These are phyloP conservation scores for Malurus leucopterus DNA, from an alignment of 2,797 vertebrate species.

Conservation along the genomic window DNA sequence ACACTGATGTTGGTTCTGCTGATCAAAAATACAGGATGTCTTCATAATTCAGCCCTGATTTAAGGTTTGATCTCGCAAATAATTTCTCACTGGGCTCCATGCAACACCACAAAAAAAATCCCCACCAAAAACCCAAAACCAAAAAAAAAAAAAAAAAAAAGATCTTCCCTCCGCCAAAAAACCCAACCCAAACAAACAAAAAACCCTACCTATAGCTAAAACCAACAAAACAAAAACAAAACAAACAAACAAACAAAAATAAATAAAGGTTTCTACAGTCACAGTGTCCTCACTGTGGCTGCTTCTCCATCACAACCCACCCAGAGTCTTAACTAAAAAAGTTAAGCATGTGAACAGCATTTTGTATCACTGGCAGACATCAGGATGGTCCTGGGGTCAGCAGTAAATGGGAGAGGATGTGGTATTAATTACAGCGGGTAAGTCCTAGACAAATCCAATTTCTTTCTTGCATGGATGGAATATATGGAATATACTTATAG, in stretches of 20 bases:
- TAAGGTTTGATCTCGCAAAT: neutral
- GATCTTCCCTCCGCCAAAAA: fast-evolving
- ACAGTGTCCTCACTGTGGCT: neutral
- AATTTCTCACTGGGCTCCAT: neutral
- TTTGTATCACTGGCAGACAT: neutral
- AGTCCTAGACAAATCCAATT: conserved; percentile 32
- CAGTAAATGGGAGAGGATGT: neutral
- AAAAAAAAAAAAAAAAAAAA: neutral
- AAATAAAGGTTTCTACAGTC: neutral
- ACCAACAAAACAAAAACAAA: neutral
- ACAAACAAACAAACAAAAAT: neutral
- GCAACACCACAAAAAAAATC: neutral
- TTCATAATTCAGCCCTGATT: neutral
- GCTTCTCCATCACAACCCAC: neutral
- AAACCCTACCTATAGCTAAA: neutral
- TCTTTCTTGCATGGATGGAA: conserved; percentile 9
- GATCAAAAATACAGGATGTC: neutral
- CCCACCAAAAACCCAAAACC: fast-evolving
- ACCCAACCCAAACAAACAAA: neutral
- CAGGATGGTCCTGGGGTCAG: neutral
- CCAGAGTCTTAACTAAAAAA: neutral
- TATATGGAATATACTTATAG: neutral
- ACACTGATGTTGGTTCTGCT: neutral
- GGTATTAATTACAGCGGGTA: conserved; percentile 19
- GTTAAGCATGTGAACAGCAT: neutral